Base-by-base conservation (phyloP, 2,888 invertebrate genomes). In the Mayetiola destructor region DNA sequence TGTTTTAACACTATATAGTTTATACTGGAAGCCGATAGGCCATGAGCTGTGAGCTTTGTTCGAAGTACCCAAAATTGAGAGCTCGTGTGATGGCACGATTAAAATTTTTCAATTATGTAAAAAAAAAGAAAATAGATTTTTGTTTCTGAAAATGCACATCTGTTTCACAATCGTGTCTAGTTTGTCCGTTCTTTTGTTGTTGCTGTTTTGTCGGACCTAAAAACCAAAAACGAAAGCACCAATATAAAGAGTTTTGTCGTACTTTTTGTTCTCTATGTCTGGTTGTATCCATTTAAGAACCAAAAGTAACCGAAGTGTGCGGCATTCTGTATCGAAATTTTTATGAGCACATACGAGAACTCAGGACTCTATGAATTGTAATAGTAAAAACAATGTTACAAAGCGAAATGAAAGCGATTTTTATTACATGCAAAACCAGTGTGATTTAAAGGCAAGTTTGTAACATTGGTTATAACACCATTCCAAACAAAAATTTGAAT, bases 341-440 rank as follows among this genome's bases (percentile, higher is more conserved):
- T 48, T 48, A 48, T 48, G 48, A 12, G 27, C 48, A 27, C 29
- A 48, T 48, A 27, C n/a, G n/a, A n/a, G n/a, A n/a, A n/a, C n/a
- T n/a, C n/a, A n/a, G n/a, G n/a, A n/a, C n/a, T n/a, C n/a, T n/a
- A n/a, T n/a, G n/a, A n/a, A n/a, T n/a, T n/a, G n/a, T n/a, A n/a
- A n/a, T 48, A n/a, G 27, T 48, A 48, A 27, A 48, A n/a, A 27
- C 27, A 27, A 48, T 48, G 27, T 48, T 23, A 48, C n/a, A 27
- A n/a, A 48, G 48, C 23, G 20, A 48, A 27, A 48, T 48, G 48
- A 48, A 48, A 48, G 48, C 23, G 48, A 48, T 27, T 48, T 48
- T 48, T 48, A 48, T 48, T 48, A 48, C 48, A 48, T 48, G 48
- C 48, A 48, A 48, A 48, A 48, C 48, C 27, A 48, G 48, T 48